A percentile compares a stretch with the other conserved stretches of the same genome.
Conservation (phyloP, 2,113 vertebrate species). For the Brienomyrus longianalis region DNA sequence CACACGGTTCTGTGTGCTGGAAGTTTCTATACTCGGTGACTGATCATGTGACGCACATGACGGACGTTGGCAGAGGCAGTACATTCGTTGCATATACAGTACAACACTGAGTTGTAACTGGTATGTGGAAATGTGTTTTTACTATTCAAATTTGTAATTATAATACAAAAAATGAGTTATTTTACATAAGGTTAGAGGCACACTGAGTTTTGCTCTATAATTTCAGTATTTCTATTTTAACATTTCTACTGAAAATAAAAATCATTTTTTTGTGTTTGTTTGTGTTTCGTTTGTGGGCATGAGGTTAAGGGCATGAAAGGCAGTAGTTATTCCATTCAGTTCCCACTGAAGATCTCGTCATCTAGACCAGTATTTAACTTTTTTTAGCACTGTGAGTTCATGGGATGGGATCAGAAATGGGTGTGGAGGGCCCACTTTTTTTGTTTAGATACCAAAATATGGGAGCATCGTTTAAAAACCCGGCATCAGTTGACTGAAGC, state of each 20-base stretch:
- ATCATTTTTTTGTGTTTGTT: not conserved
- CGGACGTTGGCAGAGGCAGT: not conserved
- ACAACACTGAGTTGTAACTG: not conserved
- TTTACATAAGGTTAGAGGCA: not conserved
- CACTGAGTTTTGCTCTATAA: not conserved
- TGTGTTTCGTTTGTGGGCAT: not conserved
- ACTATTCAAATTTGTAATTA: not conserved
- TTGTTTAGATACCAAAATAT: not conserved
- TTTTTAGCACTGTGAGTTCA: not conserved
- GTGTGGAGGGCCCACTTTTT: not conserved
- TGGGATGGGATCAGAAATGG: not conserved
- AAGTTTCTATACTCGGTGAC: conserved; percentile 53
- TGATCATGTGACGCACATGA: conserved; percentile 42
- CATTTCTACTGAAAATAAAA: not conserved
- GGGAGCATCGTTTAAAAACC: not conserved
- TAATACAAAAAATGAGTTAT: not conserved
- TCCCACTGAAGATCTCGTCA: not conserved
- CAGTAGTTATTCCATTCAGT: not conserved
- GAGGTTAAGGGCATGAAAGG: not conserved
- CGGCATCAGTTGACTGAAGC: not conserved
- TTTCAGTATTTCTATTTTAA: not conserved
- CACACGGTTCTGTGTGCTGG: conserved; percentile 49
- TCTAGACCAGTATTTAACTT: not conserved
- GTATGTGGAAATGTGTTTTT: not conserved
- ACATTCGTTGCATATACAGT: not conserved